Evolutionary conservation across 2,888 invertebrate genomes (phyloP), one percentile per base, ranked within the genome.

Genomic region (Cheilosia soror): DNA sequence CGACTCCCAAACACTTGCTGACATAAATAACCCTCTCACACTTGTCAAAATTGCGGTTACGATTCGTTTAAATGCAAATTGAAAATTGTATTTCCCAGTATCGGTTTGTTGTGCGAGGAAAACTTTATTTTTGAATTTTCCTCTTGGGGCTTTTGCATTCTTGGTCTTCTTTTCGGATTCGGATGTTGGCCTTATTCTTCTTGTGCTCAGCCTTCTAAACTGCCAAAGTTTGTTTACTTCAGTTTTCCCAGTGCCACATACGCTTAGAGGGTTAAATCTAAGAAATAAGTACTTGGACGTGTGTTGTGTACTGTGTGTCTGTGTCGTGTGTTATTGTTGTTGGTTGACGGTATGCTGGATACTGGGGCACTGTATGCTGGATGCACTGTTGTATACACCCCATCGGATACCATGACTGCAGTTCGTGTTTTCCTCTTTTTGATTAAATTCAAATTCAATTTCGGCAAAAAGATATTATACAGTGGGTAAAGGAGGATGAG

Each of bases 31-130:
- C 85, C 85, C 72, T 81, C 85, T 81, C 80, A 85, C 81, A 85
- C 81, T 85, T 85, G 85, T 85, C 85, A 85, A 81, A 85, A 85
- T 85, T 81, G 80, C 68, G 85, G 85, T 81, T 85, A 81, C 85
- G 71, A 85, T 85, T 85, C 85, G 85, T 85, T 85, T 85, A 85
- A 85, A 85, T 85, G 85, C 85, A 85, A 85, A 85, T 85, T 85
- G 84, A 85, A 85, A 85, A 85, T 85, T 76, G 76, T 81, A 85
- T 85, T 80, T 81, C 66, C 75, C 69, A 66, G 72, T 72, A 85
- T 81, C 80, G 81, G 85, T 77, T 80, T 85, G 71, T 72, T 76
- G 71, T 73, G 76, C 49, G 66, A 72, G 66, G 62, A 66, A 77
- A 76, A 76, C 66, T 72, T 76, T 85, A 85, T 85, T 78, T 78